Evolutionary conservation across 2,797 vertebrate species (phyloP), one percentile per base, ranked within the genome.

Genomic region (Tragelaphus eurycerus): DNA sequence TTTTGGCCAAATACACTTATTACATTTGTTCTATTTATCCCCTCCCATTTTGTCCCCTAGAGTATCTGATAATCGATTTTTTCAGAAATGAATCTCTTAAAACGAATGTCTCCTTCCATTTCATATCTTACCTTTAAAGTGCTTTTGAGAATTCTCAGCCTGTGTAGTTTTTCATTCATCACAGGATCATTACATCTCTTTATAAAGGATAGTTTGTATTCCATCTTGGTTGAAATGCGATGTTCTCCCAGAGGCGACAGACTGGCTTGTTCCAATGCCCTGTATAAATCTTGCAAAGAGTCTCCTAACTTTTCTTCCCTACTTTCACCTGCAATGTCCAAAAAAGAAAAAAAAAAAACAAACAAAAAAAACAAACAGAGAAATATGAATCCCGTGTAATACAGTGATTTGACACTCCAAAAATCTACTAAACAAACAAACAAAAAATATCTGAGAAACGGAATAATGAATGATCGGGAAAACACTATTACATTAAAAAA

Each of bases 161-260:
- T 99, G 98, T 99, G 99, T 96, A 99, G 99, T 78, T 99, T 99
- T 93, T 99, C 99, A 98, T 99, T 99, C 98, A 99, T 99, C 99
- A 99, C 99, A 96, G 99, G 99, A 99, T 99, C 99, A 16, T 99
- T 99, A 97, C 99, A 99, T 98, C 99, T 99, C 94, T 99, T 99
- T 98, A 99, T 99, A 98, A 99, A 99, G 95, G 99, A 99, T 98
- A 99, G 99, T 98, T 99, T 99, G 99, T 99, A 99, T 97, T 99
- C 99, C 92, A 99, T 99, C 96, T 99, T 99, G 98, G 99, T 99
- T 98, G 99, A 99, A 98, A 99, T 99, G 96, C 99, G 99, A 96
- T 99, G 99, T 90, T 99, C 99, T 98, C 99, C 99, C 97, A 99
- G 98, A n/a, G 99, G 99, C 82, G 99, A 99, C 94, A 99, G 99